These are phyloP conservation scores for Tyto alba DNA, from an alignment of 2,113 vertebrate species.

Conservation along the genomic window DNA sequence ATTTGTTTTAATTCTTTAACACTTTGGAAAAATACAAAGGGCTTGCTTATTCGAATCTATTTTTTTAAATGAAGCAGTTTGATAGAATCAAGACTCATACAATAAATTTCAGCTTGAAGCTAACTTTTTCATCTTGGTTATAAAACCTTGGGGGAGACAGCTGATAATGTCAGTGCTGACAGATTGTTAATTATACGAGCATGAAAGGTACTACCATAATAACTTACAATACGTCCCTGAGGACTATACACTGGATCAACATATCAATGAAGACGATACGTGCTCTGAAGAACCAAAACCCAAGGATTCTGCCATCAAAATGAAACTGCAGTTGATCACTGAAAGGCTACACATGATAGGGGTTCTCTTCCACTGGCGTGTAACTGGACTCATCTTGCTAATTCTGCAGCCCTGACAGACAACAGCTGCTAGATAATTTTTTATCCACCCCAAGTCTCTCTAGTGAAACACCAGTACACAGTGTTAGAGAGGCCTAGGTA, in stretches of 20 bases:
- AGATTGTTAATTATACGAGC: slow-evolving; percentile 32
- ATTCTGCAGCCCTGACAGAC: neutral
- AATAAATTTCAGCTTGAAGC: neutral
- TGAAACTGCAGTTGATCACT: neutral
- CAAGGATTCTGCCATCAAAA: neutral
- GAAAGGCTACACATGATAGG: neutral
- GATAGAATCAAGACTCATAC: neutral
- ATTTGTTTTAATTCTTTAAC: neutral
- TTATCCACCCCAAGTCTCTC: neutral
- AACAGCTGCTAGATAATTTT: neutral
- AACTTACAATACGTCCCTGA: neutral
- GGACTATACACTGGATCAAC: neutral
- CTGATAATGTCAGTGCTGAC: slow-evolving; percentile 14
- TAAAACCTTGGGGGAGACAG: slow-evolving; percentile 15
- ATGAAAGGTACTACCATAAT: neutral
- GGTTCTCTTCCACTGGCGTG: neutral
- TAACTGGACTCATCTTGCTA: neutral
- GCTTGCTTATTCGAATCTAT: neutral
- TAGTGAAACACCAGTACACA: neutral
- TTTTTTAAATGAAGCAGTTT: neutral
- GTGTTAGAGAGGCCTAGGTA: neutral
- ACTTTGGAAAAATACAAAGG: neutral
- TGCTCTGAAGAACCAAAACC: neutral
- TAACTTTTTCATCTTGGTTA: neutral
- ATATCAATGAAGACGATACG: neutral